Percentiles rank a stretch among this genome's conserved stretches.
These are phyloP conservation scores for Sphenodon punctatus DNA, from an alignment of 2,797 vertebrate species.

Conservation along the genomic window DNA sequence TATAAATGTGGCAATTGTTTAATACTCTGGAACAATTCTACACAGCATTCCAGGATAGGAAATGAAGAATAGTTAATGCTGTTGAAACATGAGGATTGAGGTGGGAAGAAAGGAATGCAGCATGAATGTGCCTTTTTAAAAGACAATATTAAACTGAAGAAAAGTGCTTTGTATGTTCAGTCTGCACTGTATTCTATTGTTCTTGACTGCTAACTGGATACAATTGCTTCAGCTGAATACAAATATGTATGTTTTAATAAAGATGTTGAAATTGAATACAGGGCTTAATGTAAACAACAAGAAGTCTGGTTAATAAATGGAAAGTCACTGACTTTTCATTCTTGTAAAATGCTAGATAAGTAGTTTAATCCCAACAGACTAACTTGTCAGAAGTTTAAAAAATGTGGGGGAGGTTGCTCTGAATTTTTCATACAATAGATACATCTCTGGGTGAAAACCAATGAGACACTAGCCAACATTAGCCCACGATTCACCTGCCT, in stretches of 20 bases:
- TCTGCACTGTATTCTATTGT: slow-evolving; percentile 35
- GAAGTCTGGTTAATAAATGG: background rate
- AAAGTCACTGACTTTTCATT: background rate
- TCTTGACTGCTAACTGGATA: background rate
- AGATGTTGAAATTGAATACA: no score
- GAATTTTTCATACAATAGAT: no score
- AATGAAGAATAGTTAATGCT: slow-evolving; percentile 27
- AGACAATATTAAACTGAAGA: slow-evolving; percentile 31
- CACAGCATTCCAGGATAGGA: background rate
- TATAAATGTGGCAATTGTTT: slow-evolving; percentile 32
- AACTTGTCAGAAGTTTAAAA: background rate
- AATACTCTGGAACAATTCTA: background rate
- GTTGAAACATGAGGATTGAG: slow-evolving; percentile 22
- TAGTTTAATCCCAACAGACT: background rate
- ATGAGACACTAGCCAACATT: no score
- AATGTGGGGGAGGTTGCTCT: no score
- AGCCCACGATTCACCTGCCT: no score
- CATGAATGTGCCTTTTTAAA: slow-evolving; percentile 26
- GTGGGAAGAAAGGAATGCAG: slow-evolving; percentile 51
- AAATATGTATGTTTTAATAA: background rate
- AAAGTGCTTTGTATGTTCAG: slow-evolving; percentile 12
- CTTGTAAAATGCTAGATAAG: background rate
- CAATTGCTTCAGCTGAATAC: slow-evolving; percentile 19
- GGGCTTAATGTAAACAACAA: background rate
- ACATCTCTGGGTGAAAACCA: no score